These are phyloP conservation scores for Drosophila neutralis DNA, from an alignment of 2,888 invertebrate species.

Conservation along the genomic window DNA sequence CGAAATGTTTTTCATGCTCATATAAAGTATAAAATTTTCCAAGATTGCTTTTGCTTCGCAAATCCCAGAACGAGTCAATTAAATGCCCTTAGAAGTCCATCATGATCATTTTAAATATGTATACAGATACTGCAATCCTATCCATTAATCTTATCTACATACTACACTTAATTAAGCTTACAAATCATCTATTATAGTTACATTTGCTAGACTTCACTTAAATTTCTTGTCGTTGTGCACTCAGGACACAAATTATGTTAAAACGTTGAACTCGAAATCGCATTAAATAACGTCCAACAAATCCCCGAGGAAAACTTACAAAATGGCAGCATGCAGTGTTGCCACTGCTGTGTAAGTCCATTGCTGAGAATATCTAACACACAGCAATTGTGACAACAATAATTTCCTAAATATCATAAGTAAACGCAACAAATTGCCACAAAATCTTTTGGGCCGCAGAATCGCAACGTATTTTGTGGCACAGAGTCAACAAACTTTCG, in stretches of 20 bases:
- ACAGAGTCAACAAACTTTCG: conserved; percentile 7
- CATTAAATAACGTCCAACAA: background rate
- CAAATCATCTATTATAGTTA: background rate
- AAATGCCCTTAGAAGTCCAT: background rate
- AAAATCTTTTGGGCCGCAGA: conserved; percentile 27
- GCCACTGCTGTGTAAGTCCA: too few species aligned
- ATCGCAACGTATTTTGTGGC: conserved; percentile 29
- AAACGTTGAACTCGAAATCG: background rate
- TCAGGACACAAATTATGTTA: background rate
- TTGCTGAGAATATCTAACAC: background rate
- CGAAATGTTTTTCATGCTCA: background rate
- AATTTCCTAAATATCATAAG: conserved; percentile 10
- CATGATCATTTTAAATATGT: background rate
- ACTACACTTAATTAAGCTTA: background rate
- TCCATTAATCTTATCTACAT: background rate
- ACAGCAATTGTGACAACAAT: background rate
- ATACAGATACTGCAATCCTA: background rate
- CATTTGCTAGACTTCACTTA: background rate
- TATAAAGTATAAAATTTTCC: background rate
- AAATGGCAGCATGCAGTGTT: background rate
- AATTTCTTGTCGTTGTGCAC: background rate
- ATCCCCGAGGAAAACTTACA: background rate
- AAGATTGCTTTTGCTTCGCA: background rate
- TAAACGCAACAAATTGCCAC: conserved; percentile 23
- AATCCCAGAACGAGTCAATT: background rate